Conservation (phyloP, 2,113 vertebrate species). For the Osmerus mordax region DNA sequence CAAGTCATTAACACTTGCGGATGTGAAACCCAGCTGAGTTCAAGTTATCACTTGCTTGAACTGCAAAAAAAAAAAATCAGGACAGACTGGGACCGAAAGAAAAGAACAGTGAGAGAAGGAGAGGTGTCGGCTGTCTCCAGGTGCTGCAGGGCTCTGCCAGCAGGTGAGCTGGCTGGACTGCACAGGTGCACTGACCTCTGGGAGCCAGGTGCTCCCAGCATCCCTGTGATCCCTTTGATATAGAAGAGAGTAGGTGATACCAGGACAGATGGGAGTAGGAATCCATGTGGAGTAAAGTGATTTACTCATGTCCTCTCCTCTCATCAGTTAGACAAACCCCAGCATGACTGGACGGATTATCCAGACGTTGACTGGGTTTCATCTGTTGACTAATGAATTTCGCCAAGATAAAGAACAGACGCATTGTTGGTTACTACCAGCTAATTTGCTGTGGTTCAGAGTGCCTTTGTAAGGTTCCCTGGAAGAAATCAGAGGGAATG, state of each 20-base stretch:
- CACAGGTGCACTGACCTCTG: slow-evolving; percentile 34
- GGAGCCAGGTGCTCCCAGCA: slow-evolving; percentile 40
- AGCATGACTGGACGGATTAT: slow-evolving; percentile 12
- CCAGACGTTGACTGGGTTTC: slow-evolving; percentile 12
- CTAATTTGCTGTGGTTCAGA: too few species aligned
- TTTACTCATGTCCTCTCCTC: slow-evolving; percentile 5
- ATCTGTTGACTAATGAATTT: neutral
- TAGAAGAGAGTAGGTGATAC: slow-evolving; percentile 21
- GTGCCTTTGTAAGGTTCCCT: too few species aligned
- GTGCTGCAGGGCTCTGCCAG: slow-evolving; percentile 24
- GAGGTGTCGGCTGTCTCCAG: slow-evolving; percentile 45
- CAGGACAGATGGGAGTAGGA: slow-evolving; percentile 31
- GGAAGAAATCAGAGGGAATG: too few species aligned
- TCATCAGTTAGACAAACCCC: slow-evolving; percentile 22
- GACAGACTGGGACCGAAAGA: slow-evolving; percentile 4
- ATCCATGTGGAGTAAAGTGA: slow-evolving; percentile 12
- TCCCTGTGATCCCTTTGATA: slow-evolving; percentile 20
- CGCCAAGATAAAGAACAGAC: too few species aligned
- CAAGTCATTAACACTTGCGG: too few species aligned
- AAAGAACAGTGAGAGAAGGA: slow-evolving; percentile 13
- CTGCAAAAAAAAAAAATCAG: neutral
- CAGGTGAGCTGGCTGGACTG: slow-evolving; percentile 37
- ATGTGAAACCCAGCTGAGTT: too few species aligned
- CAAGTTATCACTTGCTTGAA: too few species aligned
- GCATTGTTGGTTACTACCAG: too few species aligned